phyloP scores from a whole-genome alignment of 2,113 vertebrate genomes.

The Sebastes fasciatus region DNA sequence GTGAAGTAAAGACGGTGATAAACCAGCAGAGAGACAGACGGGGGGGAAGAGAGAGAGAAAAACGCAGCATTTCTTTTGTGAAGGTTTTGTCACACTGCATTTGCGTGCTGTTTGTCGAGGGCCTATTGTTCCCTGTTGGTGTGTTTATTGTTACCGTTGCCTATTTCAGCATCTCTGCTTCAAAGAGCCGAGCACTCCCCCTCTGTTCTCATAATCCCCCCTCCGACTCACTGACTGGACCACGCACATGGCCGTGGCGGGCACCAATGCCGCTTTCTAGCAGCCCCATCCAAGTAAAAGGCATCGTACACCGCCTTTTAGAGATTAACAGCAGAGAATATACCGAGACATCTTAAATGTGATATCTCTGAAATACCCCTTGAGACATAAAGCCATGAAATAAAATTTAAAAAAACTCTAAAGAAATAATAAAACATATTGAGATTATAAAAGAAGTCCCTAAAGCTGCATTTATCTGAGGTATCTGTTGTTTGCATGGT shows the following conservation, averaged over 20 bases:
- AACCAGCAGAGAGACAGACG: conserved; percentile 8
- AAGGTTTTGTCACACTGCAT: conserved; percentile 44
- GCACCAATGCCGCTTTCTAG: conserved; percentile 57
- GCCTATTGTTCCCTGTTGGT: conserved; percentile 53
- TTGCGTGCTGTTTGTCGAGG: conserved; percentile 62
- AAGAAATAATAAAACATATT: conserved; percentile 34
- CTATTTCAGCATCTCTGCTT: conserved; percentile 76
- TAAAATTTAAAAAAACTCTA: conserved; percentile 11
- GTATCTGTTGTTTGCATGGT: conserved; percentile 73
- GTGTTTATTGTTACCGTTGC: conserved; percentile 71
- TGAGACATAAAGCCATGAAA: conserved; percentile 39
- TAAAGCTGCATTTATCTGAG: conserved; percentile 68
- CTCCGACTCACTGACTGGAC: conserved; percentile 40
- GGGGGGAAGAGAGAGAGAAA: conserved; percentile 21
- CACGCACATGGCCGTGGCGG: conserved; percentile 12
- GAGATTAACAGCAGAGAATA: conserved; percentile 30
- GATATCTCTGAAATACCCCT: conserved; percentile 27
- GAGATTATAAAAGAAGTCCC: conserved; percentile 18
- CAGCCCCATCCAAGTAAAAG: conserved; percentile 29
- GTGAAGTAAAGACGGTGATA: conserved; percentile 43
- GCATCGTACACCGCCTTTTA: background rate
- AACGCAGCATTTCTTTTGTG: conserved; percentile 74
- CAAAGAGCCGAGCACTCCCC: conserved; percentile 58
- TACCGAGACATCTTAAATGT: conserved; percentile 33
- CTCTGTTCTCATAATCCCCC: conserved; percentile 69